phyloP scores from a whole-genome alignment of 2,888 invertebrate species.

The Zaprionus lineosus region DNA sequence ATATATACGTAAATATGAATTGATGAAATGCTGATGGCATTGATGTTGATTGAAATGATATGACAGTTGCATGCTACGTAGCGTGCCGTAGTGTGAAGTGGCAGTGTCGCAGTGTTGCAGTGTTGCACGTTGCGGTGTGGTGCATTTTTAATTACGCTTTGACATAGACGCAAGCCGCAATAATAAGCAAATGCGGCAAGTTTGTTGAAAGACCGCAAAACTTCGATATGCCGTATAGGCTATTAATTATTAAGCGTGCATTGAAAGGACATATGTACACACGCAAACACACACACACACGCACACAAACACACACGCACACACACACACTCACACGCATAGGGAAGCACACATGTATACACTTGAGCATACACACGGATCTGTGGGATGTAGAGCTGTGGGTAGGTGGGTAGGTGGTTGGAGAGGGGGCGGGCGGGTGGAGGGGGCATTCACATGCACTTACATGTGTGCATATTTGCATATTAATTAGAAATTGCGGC shows the following conservation, averaged over 20 bases:
- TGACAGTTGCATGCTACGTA: slow-evolving; percentile 12
- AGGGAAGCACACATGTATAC: neutral
- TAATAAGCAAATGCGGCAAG: slow-evolving; percentile 30
- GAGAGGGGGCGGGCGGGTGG: no score
- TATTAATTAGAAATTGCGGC: slow-evolving; percentile 70
- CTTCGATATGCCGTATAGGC: slow-evolving; percentile 8
- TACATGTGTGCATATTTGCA: slow-evolving; percentile 68
- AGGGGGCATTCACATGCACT: slow-evolving; percentile 44
- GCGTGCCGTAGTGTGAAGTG: no score
- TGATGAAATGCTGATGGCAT: slow-evolving; percentile 10
- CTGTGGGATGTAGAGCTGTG: no score
- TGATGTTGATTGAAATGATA: slow-evolving; percentile 35
- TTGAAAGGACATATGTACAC: slow-evolving; percentile 28
- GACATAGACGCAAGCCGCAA: slow-evolving; percentile 32
- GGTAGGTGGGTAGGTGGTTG: no score
- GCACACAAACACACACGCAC: slow-evolving; percentile 7
- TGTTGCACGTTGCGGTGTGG: slow-evolving; percentile 13
- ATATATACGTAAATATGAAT: neutral
- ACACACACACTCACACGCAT: slow-evolving; percentile 5
- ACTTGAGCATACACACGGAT: no score
- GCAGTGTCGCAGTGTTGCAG: neutral
- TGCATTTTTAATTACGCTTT: slow-evolving; percentile 62
- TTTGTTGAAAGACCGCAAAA: slow-evolving; percentile 45
- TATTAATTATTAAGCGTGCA: slow-evolving; percentile 61
- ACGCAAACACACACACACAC: slow-evolving; percentile 8